Evolutionary conservation across 2,113 vertebrate genomes (phyloP), one percentile per base, ranked within the genome.

Genomic region (Mugil cephalus): DNA sequence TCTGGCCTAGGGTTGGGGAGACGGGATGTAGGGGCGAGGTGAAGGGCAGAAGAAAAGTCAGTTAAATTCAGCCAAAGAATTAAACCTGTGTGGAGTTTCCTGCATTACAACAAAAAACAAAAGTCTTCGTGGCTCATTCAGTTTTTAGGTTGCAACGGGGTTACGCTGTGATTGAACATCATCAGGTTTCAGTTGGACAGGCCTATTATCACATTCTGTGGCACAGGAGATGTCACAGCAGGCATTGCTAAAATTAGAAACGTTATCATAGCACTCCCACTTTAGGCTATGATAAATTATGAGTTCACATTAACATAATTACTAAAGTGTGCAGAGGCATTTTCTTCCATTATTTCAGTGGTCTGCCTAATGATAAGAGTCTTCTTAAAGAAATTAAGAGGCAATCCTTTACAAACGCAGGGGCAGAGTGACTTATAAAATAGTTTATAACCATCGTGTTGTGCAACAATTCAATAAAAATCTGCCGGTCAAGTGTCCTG

Each of bases 1-100:
- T 99, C 94, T 99, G 98, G 89, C 98, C 98, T 99, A 91, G 24
- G 24, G 24, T 30, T 30, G 24, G 24, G 24, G 24, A 5, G 24
- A 30, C n/a, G n/a, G n/a, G n/a, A n/a, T n/a, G n/a, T n/a, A 30
- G 51, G 10, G 42, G 18, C 5, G 36, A n/a, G 38, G n/a, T 30
- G 4, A 14, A 18, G 11, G 14, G 5, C n/a, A 60, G 13, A 13
- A 19, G 12, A 13, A n/a, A 46, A 17, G n/a, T 36, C 3, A 55
- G 15, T 30, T 30, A 2, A 30, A 38, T n/a, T 35, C 5, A 1
- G 54, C 2, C 24, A 46, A 72, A 1, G 63, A 39, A 60, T n/a
- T 24, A 19, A 77, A 56, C 10, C 42, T 48, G 34, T 10, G 7
- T 46, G 8, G 46, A 53, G 14, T 19, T 39, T 52, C 1, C 18